Evolutionary conservation across 35 echinoderm and acorn worm species (phyloP), one percentile per base, ranked within the genome.

Genomic region (Ophiothrix spiculata): DNA sequence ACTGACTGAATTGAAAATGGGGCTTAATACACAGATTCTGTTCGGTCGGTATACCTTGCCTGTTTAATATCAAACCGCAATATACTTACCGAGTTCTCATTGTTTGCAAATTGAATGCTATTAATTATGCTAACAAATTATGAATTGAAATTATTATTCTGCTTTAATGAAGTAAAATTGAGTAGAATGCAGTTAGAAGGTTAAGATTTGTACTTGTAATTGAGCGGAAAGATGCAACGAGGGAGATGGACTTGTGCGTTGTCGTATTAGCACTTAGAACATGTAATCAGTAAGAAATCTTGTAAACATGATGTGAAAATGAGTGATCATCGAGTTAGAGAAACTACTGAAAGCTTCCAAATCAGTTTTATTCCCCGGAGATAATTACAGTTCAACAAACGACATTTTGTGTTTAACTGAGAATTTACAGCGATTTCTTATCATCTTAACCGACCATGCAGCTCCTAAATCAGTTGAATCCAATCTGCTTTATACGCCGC

Each of bases 311-410:
- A 28, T 69, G 60, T 69, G 60, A 69, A 69, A 69, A 69, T 69
- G 60, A 69, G 29, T 69, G 60, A 69, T 69, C 60, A 69, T 69
- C 60, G 60, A 69, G 60, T 69, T 69, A 69, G 60, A 69, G 60
- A n/a, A n/a, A 69, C 60, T 69, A 69, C 60, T 69, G 60, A 69
- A 69, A 69, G 60, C 17, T 28, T 69, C 60, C 60, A 69, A 69
- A 69, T 69, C 60, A 69, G 60, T 15, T 69, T 69, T 69, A 69
- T 69, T 69, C 60, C 60, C 60, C 29, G 60, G 60, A 69, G 60
- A 69, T 25, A 69, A 69, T 69, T 69, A 69, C 16, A 25, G 60
- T 69, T 69, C 60, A 69, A 69, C 60, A 69, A 69, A 69, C 60
- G 60, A 69, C 60, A 69, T 69, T 49, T 69, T 69, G 60, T 69